Base-by-base conservation (phyloP, 64 coral and sea anemone species). In the Montipora efflorescens region DNA sequence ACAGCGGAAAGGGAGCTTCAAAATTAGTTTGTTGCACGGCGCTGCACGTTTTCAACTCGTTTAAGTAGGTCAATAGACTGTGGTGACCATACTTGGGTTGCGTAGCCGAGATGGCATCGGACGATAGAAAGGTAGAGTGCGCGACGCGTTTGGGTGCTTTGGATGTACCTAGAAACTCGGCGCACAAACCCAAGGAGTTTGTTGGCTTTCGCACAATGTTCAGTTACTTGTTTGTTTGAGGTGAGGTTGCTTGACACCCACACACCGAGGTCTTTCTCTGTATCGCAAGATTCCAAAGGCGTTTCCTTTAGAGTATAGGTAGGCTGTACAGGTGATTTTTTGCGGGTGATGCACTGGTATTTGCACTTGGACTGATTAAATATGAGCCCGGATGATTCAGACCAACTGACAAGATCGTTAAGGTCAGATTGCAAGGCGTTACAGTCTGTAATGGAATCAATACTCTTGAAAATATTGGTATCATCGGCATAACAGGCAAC, bases 251-350 rank as follows among this genome's bases (percentile, higher is more conserved):
- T 91, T 62, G 89, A 47, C 21, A 95, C 79, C 67, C 19, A 96
- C 86, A 96, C 79, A 12, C 89, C 89, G 5, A 95, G 90, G 74
- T 94, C 78, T 94, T 90, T 94, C 87, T 94, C 93, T 50, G 89
- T 68, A 90, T 84, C 46, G 92, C 83, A 81, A 79, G 89, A 78
- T 77, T 74, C 87, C 75, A 93, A 84, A 74, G 67, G 91, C 67
- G 83, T 75, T 81, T 69, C 88, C 79, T 95, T 91, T 62, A 95
- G 45, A n/a, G 45, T 43, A 53, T 88, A 92, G 18, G 76, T 50
- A 71, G 61, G 46, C 89, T 92, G 25, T 43, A 92, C 77, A 78
- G 76, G 72, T 45, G 36, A 8, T 18, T 25, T 73, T 70, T 92
- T 95, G 43, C 90, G 72, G 87, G 94, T 82, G 62, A 95, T 83